Evolutionary conservation across 1,140 invertebrate genomes (phyloP).

Genomic region (Bicyclus anynana): DNA sequence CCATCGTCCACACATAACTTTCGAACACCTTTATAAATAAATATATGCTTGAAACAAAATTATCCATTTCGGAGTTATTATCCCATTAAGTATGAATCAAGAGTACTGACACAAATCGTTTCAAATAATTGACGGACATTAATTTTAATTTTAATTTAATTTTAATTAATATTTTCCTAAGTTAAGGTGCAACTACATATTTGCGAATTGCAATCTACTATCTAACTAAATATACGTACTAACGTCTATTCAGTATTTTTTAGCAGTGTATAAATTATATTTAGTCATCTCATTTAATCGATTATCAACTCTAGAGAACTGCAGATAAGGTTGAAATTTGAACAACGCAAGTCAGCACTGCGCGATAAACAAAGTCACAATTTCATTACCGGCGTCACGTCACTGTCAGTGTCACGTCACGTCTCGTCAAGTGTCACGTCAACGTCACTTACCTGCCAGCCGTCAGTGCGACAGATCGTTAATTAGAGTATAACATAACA

Average conservation of each 20-base stretch:
- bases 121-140: no score
- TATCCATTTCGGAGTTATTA: no score
- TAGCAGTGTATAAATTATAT: neutral
- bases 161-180: neutral
- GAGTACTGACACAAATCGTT: no score
- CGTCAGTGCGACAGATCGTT: conserved; percentile 46
- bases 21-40: no score
- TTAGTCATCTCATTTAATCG: neutral
- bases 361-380: conserved; percentile 19
- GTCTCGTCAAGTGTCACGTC: conserved; percentile 42
- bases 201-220: neutral
- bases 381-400: conserved; percentile 46
- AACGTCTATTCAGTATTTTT: neutral
- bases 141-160: neutral
- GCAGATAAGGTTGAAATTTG: conserved; percentile 1
- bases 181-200: neutral
- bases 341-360: neutral
- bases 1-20: no score
- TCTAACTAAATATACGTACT: conserved; percentile 7
- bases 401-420: conserved; percentile 35
- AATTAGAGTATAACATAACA: conserved; percentile 44
- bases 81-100: no score
- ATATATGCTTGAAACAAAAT: no score
- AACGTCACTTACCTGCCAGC: conserved; percentile 47
- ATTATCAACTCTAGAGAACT: neutral